Evolutionary conservation across 2,113 vertebrate genomes (phyloP).

Genomic region (Lophura nycthemera): DNA sequence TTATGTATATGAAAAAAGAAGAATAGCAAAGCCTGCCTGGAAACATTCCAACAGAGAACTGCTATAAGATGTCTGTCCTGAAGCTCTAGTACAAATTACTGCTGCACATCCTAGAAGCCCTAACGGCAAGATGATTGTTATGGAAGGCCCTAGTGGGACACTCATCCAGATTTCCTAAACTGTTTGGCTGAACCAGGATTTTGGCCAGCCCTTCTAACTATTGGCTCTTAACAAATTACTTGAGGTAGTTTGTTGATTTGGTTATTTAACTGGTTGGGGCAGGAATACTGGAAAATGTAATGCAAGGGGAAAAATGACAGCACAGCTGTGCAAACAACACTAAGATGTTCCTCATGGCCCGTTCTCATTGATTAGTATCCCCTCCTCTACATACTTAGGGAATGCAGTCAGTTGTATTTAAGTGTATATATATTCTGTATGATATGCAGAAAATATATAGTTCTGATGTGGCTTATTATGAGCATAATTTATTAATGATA

Average conservation of each 20-base stretch:
- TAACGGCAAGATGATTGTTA: background rate
- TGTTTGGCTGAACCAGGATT: background rate
- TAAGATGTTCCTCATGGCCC: background rate
- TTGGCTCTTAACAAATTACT: background rate
- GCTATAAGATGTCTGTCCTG: background rate
- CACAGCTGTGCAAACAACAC: constrained; percentile 38
- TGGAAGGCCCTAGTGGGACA: background rate
- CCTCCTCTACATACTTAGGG: background rate
- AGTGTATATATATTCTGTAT: background rate
- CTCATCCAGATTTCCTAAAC: background rate
- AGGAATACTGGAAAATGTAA: background rate
- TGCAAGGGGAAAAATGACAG: background rate
- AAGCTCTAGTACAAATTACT: background rate
- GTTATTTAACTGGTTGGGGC: background rate
- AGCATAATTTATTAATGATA: constrained; percentile 18
- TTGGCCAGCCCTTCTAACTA: background rate
- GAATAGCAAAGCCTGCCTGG: background rate
- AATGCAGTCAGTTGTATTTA: background rate
- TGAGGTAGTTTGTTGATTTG: background rate
- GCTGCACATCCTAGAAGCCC: background rate
- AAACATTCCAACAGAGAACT: background rate
- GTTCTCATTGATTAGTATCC: background rate
- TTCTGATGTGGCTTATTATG: constrained; percentile 1
- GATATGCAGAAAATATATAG: background rate
- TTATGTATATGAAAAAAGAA: background rate